Evolutionary conservation across 2,888 invertebrate genomes (phyloP).

Genomic region (Napeogenes inachia): DNA sequence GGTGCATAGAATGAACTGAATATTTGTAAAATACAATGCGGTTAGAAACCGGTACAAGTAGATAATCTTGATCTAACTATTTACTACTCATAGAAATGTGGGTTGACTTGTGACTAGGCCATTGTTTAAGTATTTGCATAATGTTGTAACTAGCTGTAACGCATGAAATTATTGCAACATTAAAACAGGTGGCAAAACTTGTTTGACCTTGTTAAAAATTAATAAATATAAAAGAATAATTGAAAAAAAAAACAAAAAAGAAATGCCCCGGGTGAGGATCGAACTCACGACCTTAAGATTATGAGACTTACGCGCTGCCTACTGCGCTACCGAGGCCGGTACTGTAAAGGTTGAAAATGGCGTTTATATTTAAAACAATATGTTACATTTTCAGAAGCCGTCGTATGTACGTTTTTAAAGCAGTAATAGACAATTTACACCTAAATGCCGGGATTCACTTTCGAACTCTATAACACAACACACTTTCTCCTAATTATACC

Average conservation of each 20-base stretch:
- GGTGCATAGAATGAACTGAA: neutral
- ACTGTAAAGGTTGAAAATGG: neutral
- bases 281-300: slow-evolving; percentile 97
- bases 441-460: slow-evolving; percentile 6
- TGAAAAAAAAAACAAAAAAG: slow-evolving; percentile 40
- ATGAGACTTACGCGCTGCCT: slow-evolving; percentile 94
- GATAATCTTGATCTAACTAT: slow-evolving; percentile 15
- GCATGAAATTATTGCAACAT: slow-evolving; percentile 19
- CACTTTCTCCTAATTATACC: slow-evolving; percentile 27
- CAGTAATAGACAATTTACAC: neutral
- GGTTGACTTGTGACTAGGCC: slow-evolving; percentile 26
- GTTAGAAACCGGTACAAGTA: slow-evolving; percentile 2
- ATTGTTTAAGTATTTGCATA: slow-evolving; percentile 32
- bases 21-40: neutral
- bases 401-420: neutral
- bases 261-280: slow-evolving; percentile 89
- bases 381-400: neutral
- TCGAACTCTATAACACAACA: neutral
- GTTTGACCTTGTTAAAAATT: slow-evolving; percentile 9
- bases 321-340: slow-evolving; percentile 88
- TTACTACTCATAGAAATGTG: slow-evolving; percentile 35
- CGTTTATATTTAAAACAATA: slow-evolving; percentile 2
- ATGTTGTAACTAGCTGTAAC: slow-evolving; percentile 20
- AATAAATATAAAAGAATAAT: neutral
- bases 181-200: slow-evolving; percentile 22